Base-by-base conservation (phyloP, 2,113 vertebrate genomes). In the Crotalus tigris region DNA sequence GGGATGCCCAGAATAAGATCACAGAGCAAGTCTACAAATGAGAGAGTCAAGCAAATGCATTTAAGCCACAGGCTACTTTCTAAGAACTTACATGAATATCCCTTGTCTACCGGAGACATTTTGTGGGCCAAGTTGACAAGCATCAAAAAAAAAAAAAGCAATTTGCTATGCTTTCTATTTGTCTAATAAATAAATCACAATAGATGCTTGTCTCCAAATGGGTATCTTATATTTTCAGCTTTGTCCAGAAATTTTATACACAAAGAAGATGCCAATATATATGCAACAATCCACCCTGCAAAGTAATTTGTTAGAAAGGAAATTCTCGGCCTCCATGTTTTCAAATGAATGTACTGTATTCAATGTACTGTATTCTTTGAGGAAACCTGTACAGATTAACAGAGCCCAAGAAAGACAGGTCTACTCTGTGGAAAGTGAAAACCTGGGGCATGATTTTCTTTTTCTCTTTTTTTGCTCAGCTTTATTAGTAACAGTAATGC, bases 401-500 rank as follows among this genome's bases (percentile, higher is more conserved):
- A 1, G 29, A 44, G 17, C 9, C 5, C 39, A 11, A 53, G 17
- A n/a, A 51, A 19, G 21, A 21, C 44, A 24, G 39, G 7, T 7
- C 29, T 86, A 13, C 33, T 29, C 4, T 39, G 29, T 59, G 19
- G 53, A 69, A 90, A 94, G 69, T 15, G 5, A 87, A 90, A 93
- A 93, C 8, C 23, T 4, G 33, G 75, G 13, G 33, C 23, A 9
- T 33, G 15, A 15, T 53, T 29, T 51, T 11, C 49, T 75, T 81
- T 39, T 51, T 21, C 91, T 26, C 29, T 54, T 61, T 81, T 87
- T 21, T 21, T 11, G 21, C 51, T 24, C 64, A 8, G n/a, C 95
- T 90, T 92, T 96, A 93, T 91, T 91, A 95, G 93, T 85, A 94
- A 69, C 11, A 93, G 90, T 29, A 92, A 94, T 91, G 93, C 95